phyloP scores from a whole-genome alignment of 2,888 invertebrate species.

The Agrochola lota region DNA sequence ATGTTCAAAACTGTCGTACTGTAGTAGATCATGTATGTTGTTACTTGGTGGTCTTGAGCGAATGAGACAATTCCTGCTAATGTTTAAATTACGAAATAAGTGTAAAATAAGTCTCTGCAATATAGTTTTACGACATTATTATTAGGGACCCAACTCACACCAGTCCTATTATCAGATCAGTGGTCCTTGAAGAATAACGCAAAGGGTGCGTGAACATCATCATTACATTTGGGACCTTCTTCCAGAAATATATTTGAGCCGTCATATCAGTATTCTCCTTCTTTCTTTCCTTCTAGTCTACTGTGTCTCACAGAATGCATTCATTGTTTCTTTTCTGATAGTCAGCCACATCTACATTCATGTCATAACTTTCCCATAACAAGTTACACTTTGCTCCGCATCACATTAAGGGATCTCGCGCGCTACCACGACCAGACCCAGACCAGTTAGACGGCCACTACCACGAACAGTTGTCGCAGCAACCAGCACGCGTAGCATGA shows the following conservation, averaged over 20 bases:
- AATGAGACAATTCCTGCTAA: background rate
- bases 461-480: too few species aligned
- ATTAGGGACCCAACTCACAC: background rate
- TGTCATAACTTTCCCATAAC: conserved; percentile 1
- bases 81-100: background rate
- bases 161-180: background rate
- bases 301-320: conserved; percentile 1
- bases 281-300: background rate
- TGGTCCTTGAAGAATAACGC: background rate
- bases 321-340: conserved; percentile 19
- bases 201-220: background rate
- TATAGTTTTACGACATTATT: background rate
- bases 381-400: background rate
- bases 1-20: conserved; percentile 10
- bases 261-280: background rate
- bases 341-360: background rate
- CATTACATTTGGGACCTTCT: too few species aligned
- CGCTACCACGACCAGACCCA: too few species aligned
- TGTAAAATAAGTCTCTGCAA: background rate
- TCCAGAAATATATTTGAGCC: background rate
- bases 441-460: too few species aligned
- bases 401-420: background rate
- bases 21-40: background rate
- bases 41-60: background rate
- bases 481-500: too few species aligned